Conservation (phyloP, 2,113 vertebrate genomes). For the Lipotes vexillifer region DNA sequence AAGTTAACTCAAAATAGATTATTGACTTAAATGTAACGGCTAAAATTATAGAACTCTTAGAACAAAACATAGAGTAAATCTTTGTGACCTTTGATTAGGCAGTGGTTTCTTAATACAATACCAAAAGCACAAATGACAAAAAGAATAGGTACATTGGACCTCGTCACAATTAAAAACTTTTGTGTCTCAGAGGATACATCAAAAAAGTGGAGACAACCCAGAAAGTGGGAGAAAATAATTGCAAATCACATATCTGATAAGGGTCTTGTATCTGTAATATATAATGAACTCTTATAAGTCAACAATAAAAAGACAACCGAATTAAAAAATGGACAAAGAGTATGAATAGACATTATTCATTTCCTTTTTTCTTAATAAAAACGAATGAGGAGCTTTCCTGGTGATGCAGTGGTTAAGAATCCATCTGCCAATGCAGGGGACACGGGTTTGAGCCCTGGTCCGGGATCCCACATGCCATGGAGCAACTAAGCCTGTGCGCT, state of each 20-base stretch:
- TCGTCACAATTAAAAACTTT: not conserved
- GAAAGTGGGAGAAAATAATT: not conserved
- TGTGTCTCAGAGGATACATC: not conserved
- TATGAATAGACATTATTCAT: not conserved
- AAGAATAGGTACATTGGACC: not conserved
- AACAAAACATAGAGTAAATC: not conserved
- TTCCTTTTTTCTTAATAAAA: not conserved
- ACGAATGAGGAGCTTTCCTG: not conserved
- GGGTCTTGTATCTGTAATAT: not conserved
- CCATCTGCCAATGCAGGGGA: too few relatives aligned
- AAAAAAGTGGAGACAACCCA: not conserved
- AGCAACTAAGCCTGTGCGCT: too few relatives aligned
- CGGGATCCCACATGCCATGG: too few relatives aligned
- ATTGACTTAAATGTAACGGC: not conserved
- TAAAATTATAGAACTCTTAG: not conserved
- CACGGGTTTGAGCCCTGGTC: too few relatives aligned
- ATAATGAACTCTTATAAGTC: not conserved
- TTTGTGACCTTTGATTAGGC: not conserved
- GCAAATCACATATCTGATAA: not conserved
- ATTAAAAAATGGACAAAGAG: not conserved
- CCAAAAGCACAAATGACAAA: not conserved
- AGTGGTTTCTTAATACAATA: not conserved
- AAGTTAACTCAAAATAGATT: not conserved
- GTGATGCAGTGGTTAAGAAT: too few relatives aligned
- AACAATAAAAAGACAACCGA: not conserved